phyloP scores from a whole-genome alignment of 37 sponge, comb jelly and placozoan species.

The Cladorhizidae sp. region DNA sequence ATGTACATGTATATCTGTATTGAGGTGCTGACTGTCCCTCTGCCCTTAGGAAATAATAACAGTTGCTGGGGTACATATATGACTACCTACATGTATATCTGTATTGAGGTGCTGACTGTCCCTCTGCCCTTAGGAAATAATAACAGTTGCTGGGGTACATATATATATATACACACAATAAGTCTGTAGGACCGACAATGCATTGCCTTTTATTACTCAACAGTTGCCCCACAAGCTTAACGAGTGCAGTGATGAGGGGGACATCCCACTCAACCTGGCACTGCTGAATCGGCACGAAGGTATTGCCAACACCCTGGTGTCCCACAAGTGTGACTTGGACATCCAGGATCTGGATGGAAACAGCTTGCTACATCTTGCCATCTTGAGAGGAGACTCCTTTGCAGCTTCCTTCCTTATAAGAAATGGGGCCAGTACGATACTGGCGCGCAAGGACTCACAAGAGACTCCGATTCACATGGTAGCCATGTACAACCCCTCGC shows the following conservation, averaged over 20 bases:
- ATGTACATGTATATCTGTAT: no score
- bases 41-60: no score
- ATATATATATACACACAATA: no score
- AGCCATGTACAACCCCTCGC: conserved; percentile 59
- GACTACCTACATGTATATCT: no score
- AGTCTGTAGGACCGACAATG: no score
- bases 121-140: no score
- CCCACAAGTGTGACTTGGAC: conserved; percentile 83
- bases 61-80: no score
- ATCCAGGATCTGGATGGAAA: conserved; percentile 69
- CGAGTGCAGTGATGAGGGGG: conserved; percentile 69
- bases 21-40: no score
- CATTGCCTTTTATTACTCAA: no score
- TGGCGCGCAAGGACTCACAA: conserved; percentile 24
- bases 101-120: no score
- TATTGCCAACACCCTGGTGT: conserved; percentile 86
- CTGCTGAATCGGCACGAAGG: conserved; percentile 78
- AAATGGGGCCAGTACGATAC: conserved; percentile 78
- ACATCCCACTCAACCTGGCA: conserved; percentile 89
- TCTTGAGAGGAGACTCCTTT: conserved; percentile 83
- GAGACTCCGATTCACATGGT: conserved; percentile 86
- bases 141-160: no score
- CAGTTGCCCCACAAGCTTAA: conserved; percentile 73
- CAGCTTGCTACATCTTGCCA: conserved; percentile 87
- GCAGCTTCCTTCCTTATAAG: conserved; percentile 86